phyloP scores from a whole-genome alignment of 2,888 invertebrate genomes.

The Caenorhabditis sp. region DNA sequence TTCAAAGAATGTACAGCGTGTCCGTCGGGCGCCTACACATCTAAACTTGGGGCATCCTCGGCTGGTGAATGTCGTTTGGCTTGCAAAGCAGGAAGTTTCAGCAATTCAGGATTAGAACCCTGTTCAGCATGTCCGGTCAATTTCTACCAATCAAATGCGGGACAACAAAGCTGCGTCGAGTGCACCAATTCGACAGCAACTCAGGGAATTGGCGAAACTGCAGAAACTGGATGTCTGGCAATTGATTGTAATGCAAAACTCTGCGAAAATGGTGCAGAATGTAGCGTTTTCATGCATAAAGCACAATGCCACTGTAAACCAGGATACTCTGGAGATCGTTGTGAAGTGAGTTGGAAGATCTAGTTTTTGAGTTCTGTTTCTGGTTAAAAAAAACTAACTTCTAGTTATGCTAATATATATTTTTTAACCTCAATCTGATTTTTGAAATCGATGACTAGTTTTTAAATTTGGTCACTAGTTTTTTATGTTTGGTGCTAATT shows the following conservation, averaged over 20 bases:
- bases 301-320: constrained; percentile 83
- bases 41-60: constrained; percentile 71
- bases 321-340: constrained; percentile 85
- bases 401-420: too few species aligned
- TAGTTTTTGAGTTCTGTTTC: too few species aligned
- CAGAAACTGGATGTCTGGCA: constrained; percentile 83
- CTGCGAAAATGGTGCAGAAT: constrained; percentile 65
- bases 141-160: constrained; percentile 86
- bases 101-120: constrained; percentile 82
- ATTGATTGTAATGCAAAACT: constrained; percentile 78
- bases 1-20: constrained; percentile 82
- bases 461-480: too few species aligned
- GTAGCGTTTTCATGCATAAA: constrained; percentile 61
- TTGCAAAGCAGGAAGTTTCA: constrained; percentile 81
- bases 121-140: constrained; percentile 90
- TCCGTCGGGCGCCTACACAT: constrained; percentile 73
- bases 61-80: constrained; percentile 77
- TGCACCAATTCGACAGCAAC: constrained; percentile 91
- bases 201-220: constrained; percentile 81
- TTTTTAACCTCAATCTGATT: too few species aligned
- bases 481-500: too few species aligned
- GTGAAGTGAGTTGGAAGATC: constrained; percentile 79
- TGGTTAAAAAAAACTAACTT: too few species aligned
- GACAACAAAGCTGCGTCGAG: constrained; percentile 81
- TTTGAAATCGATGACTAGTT: too few species aligned